Conservation (phyloP, 2,888 invertebrate species). For the Augochlorella aurata region DNA sequence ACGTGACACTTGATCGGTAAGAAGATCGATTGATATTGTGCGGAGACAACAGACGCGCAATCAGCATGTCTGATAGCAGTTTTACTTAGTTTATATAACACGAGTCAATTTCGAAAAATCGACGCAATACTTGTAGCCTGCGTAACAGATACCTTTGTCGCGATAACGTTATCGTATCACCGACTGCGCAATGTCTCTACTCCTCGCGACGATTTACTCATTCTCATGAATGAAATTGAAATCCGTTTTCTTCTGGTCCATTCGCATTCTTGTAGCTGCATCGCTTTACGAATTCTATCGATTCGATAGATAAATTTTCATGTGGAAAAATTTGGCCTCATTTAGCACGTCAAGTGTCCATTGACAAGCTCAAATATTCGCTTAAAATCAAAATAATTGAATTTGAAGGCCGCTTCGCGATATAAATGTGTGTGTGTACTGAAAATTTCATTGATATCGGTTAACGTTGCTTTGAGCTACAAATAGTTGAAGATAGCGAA, state of each 20-base stretch:
- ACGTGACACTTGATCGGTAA: background rate
- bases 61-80: background rate
- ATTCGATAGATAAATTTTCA: background rate
- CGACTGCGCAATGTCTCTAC: background rate
- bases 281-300: background rate
- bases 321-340: too few species aligned
- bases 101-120: slow-evolving; percentile 7
- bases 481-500: too few species aligned
- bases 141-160: slow-evolving; percentile 22
- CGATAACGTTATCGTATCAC: slow-evolving; percentile 36
- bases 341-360: too few species aligned
- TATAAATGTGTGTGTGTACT: too few species aligned
- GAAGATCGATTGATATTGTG: background rate
- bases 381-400: too few species aligned
- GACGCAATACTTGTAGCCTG: slow-evolving; percentile 1
- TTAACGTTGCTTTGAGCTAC: too few species aligned
- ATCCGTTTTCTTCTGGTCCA: background rate
- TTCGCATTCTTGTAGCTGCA: background rate
- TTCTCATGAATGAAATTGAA: slow-evolving; percentile 8
- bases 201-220: background rate
- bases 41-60: background rate
- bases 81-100: slow-evolving; percentile 23
- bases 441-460: too few species aligned
- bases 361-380: too few species aligned
- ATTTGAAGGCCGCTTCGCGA: too few species aligned